Evolutionary conservation across 2,797 vertebrate genomes (phyloP).

Genomic region (Enoplosus armatus): DNA sequence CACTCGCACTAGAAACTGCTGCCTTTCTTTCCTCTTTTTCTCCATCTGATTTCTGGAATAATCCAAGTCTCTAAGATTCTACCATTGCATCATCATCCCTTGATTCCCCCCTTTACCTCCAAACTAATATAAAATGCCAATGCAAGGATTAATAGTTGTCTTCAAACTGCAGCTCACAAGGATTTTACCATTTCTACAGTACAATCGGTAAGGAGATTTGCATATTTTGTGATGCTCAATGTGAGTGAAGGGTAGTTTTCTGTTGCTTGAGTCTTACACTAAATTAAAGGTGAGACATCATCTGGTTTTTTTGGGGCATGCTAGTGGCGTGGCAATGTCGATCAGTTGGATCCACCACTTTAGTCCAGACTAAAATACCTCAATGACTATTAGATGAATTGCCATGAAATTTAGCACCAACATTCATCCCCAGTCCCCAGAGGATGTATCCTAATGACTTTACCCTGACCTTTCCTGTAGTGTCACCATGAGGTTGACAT

Average conservation of each 20-base stretch:
- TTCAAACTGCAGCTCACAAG: constrained; percentile 40
- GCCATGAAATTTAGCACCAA: not conserved
- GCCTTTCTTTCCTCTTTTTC: constrained; percentile 23
- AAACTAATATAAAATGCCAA: constrained; percentile 44
- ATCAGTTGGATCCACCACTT: not conserved
- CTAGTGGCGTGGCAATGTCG: not conserved
- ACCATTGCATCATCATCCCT: constrained; percentile 2
- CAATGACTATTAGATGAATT: not conserved
- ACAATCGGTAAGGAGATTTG: constrained; percentile 20
- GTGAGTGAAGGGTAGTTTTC: not conserved
- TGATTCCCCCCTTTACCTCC: not conserved
- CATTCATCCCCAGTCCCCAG: not conserved
- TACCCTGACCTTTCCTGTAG: not conserved
- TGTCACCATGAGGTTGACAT: not conserved
- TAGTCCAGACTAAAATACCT: not conserved
- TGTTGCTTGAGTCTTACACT: constrained; percentile 2
- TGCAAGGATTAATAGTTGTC: constrained; percentile 32
- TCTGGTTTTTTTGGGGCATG: not conserved
- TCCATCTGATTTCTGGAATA: constrained; percentile 51
- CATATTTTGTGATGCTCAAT: constrained; percentile 23
- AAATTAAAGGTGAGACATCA: constrained; percentile 13
- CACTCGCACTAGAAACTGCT: constrained; percentile 49
- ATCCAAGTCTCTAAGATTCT: constrained; percentile 39
- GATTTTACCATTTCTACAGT: constrained; percentile 26
- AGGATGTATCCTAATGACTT: too few species aligned